phyloP scores from a whole-genome alignment of 2,888 invertebrate genomes.

The Chalcis sispes region DNA sequence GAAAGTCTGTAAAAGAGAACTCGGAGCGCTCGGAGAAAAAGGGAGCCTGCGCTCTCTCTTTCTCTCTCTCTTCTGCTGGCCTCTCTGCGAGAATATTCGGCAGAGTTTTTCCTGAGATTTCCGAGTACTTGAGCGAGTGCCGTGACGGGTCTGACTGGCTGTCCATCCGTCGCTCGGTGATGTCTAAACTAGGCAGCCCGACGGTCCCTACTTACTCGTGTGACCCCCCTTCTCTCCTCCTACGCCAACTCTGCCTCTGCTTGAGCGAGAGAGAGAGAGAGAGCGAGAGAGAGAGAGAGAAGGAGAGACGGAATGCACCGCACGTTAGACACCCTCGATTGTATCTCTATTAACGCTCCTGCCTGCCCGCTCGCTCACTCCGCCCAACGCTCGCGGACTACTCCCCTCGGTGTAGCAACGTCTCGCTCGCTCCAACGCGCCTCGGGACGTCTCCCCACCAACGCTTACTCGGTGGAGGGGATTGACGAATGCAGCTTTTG shows the following conservation, averaged over 20 bases:
- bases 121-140: constrained; percentile 74
- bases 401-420: constrained; percentile 46
- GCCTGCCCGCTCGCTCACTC: constrained; percentile 64
- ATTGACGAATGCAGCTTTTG: constrained; percentile 12
- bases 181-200: constrained; percentile 75
- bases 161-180: constrained; percentile 76
- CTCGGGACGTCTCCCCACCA: too few species aligned
- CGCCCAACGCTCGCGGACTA: constrained; percentile 64
- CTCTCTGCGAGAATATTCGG: too few species aligned
- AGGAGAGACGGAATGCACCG: constrained; percentile 62
- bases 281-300: constrained; percentile 56
- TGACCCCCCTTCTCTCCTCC: constrained; percentile 63
- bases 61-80: too few species aligned
- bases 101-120: constrained; percentile 70
- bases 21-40: too few species aligned
- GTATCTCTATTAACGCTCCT: constrained; percentile 75
- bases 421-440: constrained; percentile 39
- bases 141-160: constrained; percentile 76
- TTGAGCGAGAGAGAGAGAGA: too few species aligned
- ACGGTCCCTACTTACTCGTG: constrained; percentile 73
- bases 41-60: too few species aligned
- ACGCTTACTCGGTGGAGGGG: constrained; percentile 46
- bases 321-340: constrained; percentile 75
- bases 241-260: constrained; percentile 64
- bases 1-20: too few species aligned